These are phyloP conservation scores for Cyprinus carpio DNA, from an alignment of 2,113 vertebrate species.

Conservation along the genomic window DNA sequence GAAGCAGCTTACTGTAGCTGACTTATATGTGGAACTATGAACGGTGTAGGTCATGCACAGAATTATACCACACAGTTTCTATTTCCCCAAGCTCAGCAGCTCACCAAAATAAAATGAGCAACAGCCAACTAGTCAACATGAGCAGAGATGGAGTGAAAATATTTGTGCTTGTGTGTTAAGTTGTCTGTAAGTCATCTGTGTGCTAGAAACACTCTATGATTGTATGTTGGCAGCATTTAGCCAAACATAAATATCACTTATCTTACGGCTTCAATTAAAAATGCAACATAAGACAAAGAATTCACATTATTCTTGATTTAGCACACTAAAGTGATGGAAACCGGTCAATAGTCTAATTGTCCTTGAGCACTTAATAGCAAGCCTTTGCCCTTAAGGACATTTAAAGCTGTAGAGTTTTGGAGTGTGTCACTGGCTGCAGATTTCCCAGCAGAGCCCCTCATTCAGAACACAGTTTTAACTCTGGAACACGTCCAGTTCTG, in stretches of 20 bases:
- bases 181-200: not conserved
- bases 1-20: not conserved
- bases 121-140: conserved; percentile 44
- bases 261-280: not conserved
- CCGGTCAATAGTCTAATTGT: not conserved
- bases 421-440: conserved; percentile 50
- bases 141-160: conserved; percentile 3
- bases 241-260: not conserved
- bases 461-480: conserved; percentile 53
- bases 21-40: conserved; percentile 28
- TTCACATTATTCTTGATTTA: not conserved
- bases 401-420: conserved; percentile 46
- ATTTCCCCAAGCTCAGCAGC: conserved; percentile 75
- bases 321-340: not conserved
- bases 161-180: not conserved
- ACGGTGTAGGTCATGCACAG: conserved; percentile 31
- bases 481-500: conserved; percentile 68
- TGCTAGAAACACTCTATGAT: not conserved
- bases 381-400: conserved; percentile 3
- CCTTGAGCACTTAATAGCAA: not conserved
- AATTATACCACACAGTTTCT: conserved; percentile 58
- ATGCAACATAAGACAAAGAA: not conserved
- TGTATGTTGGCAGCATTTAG: not conserved
- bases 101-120: conserved; percentile 68
- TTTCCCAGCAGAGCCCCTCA: conserved; percentile 52